Evolutionary conservation across 2,113 vertebrate species (phyloP), one percentile per base, ranked within the genome.

Genomic region (Entelurus aequoreus): DNA sequence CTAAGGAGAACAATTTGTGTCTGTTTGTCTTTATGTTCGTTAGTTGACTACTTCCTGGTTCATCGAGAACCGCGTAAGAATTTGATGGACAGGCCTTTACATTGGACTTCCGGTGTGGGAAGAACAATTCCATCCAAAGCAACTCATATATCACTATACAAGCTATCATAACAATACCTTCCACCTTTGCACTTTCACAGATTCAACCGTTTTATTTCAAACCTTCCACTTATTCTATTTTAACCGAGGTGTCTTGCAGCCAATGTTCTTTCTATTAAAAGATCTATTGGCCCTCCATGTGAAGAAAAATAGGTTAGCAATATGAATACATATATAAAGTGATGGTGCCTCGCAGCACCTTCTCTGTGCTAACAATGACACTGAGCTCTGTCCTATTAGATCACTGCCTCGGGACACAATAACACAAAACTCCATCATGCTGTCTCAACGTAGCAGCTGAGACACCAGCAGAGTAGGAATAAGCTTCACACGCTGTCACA

Each of bases 401-500:
- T 62, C 36, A 36, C n/a, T 7, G 37, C 73, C 58, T 52, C 28
- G 12, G 49, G 68, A 66, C 61, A 74, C 6, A 58, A 66, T 57
- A 65, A 62, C 47, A 47, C 19, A 40, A 77, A 66, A 56, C 48
- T 40, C 71, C 66, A 44, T 65, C 69, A 54, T 42, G 56, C 54
- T 71, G 71, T 65, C 76, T 62, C 35, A 57, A 54, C 63, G 53
- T 56, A 54, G 73, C 75, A 68, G 61, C 61, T 51, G 19, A 49
- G 35, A 64, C 67, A 75, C 37, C 36, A 60, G 48, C 51, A 59
- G 16, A 50, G n/a, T 62, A 54, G 71, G 21, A 62, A 48, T 37
- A 36, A 10, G 50, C 12, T 74, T 70, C 69, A 48, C 72, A 65
- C 55, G 36, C 57, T 81, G 74, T 72, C 67, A 66, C 4, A 38